phyloP scores from a whole-genome alignment of 1,140 invertebrate genomes.

The Rhagoletis zephyria region DNA sequence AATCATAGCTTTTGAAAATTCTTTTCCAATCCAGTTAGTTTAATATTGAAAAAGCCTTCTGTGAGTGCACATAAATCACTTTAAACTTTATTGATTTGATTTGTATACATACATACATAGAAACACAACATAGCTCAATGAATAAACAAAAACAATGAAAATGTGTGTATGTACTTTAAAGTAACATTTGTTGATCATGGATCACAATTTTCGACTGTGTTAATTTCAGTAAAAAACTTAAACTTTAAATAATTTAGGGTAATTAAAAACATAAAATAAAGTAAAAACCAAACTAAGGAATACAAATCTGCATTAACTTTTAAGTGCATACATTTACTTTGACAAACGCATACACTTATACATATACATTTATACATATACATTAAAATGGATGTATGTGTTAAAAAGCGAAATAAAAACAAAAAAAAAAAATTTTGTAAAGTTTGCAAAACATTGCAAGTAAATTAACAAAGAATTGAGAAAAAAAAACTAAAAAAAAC shows the following conservation, averaged over 20 bases:
- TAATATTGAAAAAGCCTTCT: too few species aligned
- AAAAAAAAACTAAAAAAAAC: not conserved
- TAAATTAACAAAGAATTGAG: not conserved
- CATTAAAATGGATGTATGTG: not conserved
- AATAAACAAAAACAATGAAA: not conserved
- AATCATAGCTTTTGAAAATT: too few species aligned
- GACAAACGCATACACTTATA: constrained; percentile 20
- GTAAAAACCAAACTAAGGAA: not conserved
- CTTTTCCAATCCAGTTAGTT: too few species aligned
- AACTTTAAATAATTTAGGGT: not conserved
- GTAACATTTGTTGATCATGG: constrained; percentile 35
- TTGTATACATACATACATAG: constrained; percentile 1
- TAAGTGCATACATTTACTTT: not conserved
- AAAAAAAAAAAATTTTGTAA: not conserved
- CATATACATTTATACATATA: constrained; percentile 29
- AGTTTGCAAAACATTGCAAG: not conserved
- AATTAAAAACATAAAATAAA: not conserved
- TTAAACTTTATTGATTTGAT: too few species aligned
- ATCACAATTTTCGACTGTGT: constrained; percentile 53
- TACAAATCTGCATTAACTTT: not conserved
- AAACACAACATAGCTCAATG: not conserved
- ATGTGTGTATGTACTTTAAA: not conserved
- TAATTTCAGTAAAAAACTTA: constrained; percentile 31
- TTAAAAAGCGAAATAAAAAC: not conserved
- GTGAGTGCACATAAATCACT: too few species aligned